Base-by-base conservation (phyloP, 2,888 invertebrate species). In the Busseola fusca region DNA sequence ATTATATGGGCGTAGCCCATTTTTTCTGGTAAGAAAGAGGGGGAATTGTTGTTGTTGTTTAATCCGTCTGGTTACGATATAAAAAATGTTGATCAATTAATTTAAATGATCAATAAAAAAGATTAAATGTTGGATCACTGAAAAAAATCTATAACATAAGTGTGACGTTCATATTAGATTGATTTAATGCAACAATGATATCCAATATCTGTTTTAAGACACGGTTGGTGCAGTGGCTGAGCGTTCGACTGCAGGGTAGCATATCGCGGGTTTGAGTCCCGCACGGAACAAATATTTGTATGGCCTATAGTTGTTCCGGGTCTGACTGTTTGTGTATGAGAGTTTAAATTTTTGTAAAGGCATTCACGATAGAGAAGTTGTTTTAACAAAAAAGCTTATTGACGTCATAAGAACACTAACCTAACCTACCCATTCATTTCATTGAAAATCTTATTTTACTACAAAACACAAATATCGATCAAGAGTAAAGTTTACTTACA, bases 1-100 rank as follows among this genome's bases (percentile, higher is more conserved):
- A 50, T 71, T 59, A n/a, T 54, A 60, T 81, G 60, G 78, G 77
- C 72, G 78, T 76, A 10, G 25, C 27, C 16, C 7, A 45, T 57
- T 76, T 76, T 48, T 56, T 40, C 40, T 64, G 3, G 0, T 40
- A 10, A 0, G 12, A 50, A 57, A 40, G 52, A 71, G 60, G 27
- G 52, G 62, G 63, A 18, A 54, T 42, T 52, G 10, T 62, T 42
- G 4, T 30, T 69, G 12, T 40, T 48, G 1, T n/a, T 37, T 34
- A 42, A 42, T 27, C 14, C 1, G 25, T 48, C 27, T 12, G n/a
- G 21, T 14, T 6, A 48, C 4, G 6, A 59, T 40, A 25, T 30
- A 67, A 37, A 42, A 74, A 42, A 67, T 21, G 10, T 18, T 1
- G 18, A 30, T 30, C 3, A 62, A 45, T 5, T 40, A 52, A 14